A percentile compares a stretch with the other conserved stretches of the same genome.
Conservation (phyloP, 2,888 invertebrate genomes). For the Aspidiotus rigidus region DNA sequence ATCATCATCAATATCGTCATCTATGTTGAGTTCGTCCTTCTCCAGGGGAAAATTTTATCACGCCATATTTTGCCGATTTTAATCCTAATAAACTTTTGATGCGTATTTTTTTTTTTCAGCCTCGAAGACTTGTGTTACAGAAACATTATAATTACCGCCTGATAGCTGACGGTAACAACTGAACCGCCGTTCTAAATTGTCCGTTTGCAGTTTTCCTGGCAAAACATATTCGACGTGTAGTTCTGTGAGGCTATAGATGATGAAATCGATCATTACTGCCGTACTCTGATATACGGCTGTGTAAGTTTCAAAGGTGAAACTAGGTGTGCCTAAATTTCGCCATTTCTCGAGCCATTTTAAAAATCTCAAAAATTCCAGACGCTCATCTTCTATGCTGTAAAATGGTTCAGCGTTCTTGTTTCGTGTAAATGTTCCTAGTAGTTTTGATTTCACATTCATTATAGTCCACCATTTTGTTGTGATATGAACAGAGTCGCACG, state of each 20-base stretch:
- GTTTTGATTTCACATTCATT: neutral
- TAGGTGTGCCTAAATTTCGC: neutral
- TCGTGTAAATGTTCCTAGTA: neutral
- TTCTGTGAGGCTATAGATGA: neutral
- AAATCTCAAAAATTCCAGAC: neutral
- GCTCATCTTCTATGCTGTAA: neutral
- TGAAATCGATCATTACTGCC: neutral
- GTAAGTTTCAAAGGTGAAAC: neutral
- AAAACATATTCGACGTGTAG: neutral
- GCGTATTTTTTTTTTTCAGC: neutral
- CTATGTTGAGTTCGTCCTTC: no score
- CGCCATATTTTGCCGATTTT: neutral
- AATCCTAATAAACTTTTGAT: neutral
- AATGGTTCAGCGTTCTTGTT: neutral
- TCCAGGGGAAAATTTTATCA: no score
- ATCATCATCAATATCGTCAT: no score
- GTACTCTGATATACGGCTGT: neutral
- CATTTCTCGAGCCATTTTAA: neutral
- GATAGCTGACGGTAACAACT: neutral
- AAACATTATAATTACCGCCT: neutral
- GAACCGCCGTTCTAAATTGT: neutral
- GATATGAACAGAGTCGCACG: neutral
- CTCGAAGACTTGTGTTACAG: neutral
- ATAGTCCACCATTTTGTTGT: neutral
- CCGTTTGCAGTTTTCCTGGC: neutral